phyloP scores from a whole-genome alignment of 1,140 invertebrate genomes.

The Drosophila eugracilis region DNA sequence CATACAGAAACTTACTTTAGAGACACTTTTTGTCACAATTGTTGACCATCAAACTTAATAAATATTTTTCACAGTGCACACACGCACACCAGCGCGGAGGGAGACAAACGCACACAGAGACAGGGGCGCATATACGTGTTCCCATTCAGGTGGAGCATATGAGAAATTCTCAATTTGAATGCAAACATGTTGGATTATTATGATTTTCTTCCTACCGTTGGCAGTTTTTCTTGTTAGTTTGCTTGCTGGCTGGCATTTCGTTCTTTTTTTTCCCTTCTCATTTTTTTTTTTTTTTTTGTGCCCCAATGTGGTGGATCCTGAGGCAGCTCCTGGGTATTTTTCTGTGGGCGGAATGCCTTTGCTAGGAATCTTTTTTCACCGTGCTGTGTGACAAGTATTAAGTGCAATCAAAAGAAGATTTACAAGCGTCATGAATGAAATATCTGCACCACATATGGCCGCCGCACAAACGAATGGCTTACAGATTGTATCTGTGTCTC shows the following conservation, averaged over 20 bases:
- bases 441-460: constrained; percentile 76
- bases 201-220: constrained; percentile 75
- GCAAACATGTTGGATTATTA: constrained; percentile 82
- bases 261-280: no score
- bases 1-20: no score
- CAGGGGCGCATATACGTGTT: constrained; percentile 8
- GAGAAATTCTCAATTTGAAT: constrained; percentile 82
- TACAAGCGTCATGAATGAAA: constrained; percentile 83
- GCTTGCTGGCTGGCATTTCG: constrained; percentile 4
- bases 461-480: constrained; percentile 55
- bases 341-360: constrained; percentile 44
- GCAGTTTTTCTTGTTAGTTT: constrained; percentile 61
- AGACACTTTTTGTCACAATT: no score
- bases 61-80: constrained; percentile 6
- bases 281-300: constrained; percentile 11
- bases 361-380: constrained; percentile 34
- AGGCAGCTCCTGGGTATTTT: constrained; percentile 19
- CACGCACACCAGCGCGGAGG: background rate
- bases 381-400: constrained; percentile 78
- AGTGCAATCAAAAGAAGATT: constrained; percentile 83
- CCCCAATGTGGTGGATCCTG: constrained; percentile 34
- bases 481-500: constrained; percentile 44
- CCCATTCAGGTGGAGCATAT: constrained; percentile 47
- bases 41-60: no score
- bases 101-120: constrained; percentile 17